Evolutionary conservation across 2,888 invertebrate genomes (phyloP).

Genomic region (Smittia sp.): DNA sequence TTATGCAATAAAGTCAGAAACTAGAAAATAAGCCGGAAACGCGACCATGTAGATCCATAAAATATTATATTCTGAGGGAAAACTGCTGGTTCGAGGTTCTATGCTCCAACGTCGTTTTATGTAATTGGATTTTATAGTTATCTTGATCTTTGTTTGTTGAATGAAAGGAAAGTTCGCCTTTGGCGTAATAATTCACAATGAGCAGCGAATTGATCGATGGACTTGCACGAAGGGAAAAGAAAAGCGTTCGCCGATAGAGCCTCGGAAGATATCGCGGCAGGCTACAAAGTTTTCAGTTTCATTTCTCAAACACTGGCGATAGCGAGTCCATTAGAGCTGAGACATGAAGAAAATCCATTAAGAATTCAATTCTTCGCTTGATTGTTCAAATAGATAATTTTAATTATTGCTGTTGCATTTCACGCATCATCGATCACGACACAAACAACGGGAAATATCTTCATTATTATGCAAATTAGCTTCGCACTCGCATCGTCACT

Average conservation of each 20-base stretch:
- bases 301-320: not conserved
- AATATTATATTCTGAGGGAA: no score
- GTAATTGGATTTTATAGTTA: no score
- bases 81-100: no score
- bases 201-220: no score
- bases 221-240: no score
- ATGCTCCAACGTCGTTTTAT: no score
- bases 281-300: not conserved
- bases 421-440: conserved; percentile 3
- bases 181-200: no score
- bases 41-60: no score
- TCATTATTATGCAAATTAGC: not conserved
- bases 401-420: not conserved
- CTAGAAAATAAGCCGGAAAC: not conserved
- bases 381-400: not conserved
- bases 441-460: conserved; percentile 1
- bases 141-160: no score
- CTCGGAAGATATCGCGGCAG: not conserved
- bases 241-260: not conserved
- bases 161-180: not conserved
- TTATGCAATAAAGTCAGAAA: conserved; percentile 1
- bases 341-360: not conserved
- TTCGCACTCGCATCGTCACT: not conserved
- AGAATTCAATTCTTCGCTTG: not conserved
- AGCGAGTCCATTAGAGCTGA: no score